Conservation (phyloP, 2,888 invertebrate genomes). For the Lypha dubia region DNA sequence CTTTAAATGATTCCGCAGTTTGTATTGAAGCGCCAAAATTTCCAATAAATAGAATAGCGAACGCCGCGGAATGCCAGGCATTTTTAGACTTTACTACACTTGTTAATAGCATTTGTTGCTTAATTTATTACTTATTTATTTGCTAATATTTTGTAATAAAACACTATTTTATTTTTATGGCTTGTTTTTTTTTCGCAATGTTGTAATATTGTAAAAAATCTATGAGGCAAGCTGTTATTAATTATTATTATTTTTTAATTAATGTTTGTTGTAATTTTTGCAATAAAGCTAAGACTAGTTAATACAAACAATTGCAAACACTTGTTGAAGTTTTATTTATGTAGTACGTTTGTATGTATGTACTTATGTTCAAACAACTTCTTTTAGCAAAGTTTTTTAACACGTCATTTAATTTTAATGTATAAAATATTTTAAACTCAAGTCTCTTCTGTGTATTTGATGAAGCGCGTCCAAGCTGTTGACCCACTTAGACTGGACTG, state of each 20-base stretch:
- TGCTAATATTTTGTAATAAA: constrained; percentile 70
- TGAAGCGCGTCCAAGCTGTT: constrained; percentile 69
- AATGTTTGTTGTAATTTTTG: constrained; percentile 46
- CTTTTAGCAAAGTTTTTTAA: background rate
- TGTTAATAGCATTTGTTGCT: constrained; percentile 29
- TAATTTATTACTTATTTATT: constrained; percentile 2
- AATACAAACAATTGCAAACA: constrained; percentile 26
- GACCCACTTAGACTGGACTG: constrained; percentile 71
- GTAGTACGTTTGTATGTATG: too few species aligned
- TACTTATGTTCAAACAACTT: constrained; percentile 43
- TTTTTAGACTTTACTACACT: constrained; percentile 14
- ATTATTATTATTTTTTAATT: constrained; percentile 38
- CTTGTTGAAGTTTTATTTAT: constrained; percentile 50
- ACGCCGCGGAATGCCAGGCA: constrained; percentile 14
- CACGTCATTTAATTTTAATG: constrained; percentile 7
- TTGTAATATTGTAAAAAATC: constrained; percentile 52
- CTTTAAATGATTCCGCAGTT: constrained; percentile 77
- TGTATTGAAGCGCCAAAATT: constrained; percentile 55
- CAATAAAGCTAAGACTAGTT: constrained; percentile 17
- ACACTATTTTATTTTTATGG: constrained; percentile 9
- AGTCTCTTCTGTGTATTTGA: constrained; percentile 37
- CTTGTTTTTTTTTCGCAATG: constrained; percentile 16
- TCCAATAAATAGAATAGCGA: constrained; percentile 55
- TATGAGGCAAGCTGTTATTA: constrained; percentile 37
- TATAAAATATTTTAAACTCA: constrained; percentile 18